These are phyloP conservation scores for Mustela nigripes DNA, from an alignment of 2,113 vertebrate genomes.

Conservation along the genomic window DNA sequence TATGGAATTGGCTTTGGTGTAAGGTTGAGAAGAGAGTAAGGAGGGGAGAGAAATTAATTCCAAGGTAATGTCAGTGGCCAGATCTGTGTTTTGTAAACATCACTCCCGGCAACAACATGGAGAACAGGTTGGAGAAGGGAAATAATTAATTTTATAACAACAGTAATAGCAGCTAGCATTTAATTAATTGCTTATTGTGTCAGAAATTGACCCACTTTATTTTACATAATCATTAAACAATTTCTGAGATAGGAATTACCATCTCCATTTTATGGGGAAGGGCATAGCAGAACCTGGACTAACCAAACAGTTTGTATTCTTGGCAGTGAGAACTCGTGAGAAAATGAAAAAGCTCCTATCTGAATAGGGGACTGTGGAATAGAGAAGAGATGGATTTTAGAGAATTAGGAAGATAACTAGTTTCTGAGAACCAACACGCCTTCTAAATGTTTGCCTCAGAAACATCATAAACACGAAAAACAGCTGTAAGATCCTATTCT, in stretches of 20 bases:
- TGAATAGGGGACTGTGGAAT: background rate
- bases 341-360: background rate
- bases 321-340: background rate
- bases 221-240: background rate
- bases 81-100: background rate
- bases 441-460: background rate
- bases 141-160: background rate
- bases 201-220: background rate
- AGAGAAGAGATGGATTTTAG: background rate
- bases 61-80: background rate
- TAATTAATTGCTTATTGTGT: background rate
- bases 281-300: background rate
- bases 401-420: background rate
- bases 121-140: background rate
- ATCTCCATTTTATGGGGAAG: background rate
- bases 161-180: background rate
- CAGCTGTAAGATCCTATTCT: background rate
- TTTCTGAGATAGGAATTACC: background rate
- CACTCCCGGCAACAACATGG: background rate
- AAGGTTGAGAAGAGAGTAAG: background rate
- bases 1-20: background rate
- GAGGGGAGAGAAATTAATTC: background rate
- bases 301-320: slow-evolving; percentile 21
- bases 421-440: background rate
- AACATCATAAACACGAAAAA: background rate